These are phyloP conservation scores for Aphidius gifuensis DNA, from an alignment of 1,140 invertebrate genomes.

Conservation along the genomic window DNA sequence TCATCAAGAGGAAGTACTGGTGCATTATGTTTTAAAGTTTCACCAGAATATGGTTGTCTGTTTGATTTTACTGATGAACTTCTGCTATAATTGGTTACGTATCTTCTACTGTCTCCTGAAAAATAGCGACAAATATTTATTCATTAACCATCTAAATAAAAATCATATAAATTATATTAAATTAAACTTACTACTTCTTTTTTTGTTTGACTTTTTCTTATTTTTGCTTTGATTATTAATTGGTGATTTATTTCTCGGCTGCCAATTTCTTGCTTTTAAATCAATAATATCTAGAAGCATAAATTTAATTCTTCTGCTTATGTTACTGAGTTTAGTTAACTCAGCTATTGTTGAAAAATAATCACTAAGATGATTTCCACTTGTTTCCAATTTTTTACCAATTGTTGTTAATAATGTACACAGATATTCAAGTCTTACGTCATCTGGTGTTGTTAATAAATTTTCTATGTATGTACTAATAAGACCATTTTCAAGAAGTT, in stretches of 20 bases:
- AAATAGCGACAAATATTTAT: neutral
- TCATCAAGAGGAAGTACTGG: constrained; percentile 51
- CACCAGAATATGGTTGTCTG: constrained; percentile 47
- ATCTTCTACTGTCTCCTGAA: constrained; percentile 36
- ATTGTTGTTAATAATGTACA: constrained; percentile 89
- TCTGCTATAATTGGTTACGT: constrained; percentile 45
- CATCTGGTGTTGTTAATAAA: constrained; percentile 73
- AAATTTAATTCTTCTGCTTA: constrained; percentile 81
- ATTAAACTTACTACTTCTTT: constrained; percentile 48
- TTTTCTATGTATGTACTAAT: constrained; percentile 83
- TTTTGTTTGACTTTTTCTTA: constrained; percentile 50
- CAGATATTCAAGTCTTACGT: constrained; percentile 89
- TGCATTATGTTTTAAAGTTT: constrained; percentile 55
- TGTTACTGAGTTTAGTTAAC: constrained; percentile 60
- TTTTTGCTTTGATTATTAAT: constrained; percentile 54
- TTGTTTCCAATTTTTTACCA: constrained; percentile 80
- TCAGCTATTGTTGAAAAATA: constrained; percentile 70
- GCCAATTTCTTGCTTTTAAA: constrained; percentile 79
- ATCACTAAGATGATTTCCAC: constrained; percentile 33
- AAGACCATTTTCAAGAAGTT: constrained; percentile 84
- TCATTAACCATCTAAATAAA: neutral
- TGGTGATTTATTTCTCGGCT: constrained; percentile 77
- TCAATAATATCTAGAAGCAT: constrained; percentile 95
- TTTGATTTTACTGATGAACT: constrained; percentile 36
- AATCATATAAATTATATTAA: constrained; percentile 15